Conservation (phyloP, 2,888 invertebrate species). For the Cataglyphis livida region DNA sequence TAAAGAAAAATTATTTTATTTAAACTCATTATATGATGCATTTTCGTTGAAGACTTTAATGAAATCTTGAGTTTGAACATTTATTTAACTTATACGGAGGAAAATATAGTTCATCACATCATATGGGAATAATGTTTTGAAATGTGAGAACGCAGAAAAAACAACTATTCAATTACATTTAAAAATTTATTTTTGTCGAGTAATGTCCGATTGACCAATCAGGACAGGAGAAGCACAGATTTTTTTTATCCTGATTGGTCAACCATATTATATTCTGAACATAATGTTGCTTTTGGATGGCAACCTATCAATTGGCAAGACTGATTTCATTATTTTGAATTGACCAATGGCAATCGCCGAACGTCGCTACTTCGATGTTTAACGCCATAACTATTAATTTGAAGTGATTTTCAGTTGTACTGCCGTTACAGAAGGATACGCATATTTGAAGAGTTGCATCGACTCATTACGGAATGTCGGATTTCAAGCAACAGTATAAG, state of each 20-base stretch:
- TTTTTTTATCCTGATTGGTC: not conserved
- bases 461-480: slow-evolving; percentile 37
- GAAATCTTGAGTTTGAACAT: no score
- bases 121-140: no score
- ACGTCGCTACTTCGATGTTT: not conserved
- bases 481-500: slow-evolving; percentile 61
- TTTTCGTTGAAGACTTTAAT: no score
- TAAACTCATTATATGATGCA: not conserved
- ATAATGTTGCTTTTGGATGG: no score
- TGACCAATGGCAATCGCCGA: not conserved
- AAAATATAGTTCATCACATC: no score
- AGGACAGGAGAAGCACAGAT: not conserved
- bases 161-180: no score
- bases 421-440: slow-evolving; percentile 4
- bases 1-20: not conserved
- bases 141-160: no score
- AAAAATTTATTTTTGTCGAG: no score
- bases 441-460: not conserved
- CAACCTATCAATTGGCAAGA: not conserved
- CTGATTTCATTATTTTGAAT: not conserved
- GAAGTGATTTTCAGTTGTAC: slow-evolving; percentile 39
- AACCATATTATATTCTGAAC: not conserved
- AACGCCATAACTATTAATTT: slow-evolving; percentile 17
- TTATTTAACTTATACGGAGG: no score
- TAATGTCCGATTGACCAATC: no score